Evolutionary conservation across 2,797 vertebrate genomes (phyloP).

Genomic region (Myotis planiceps): DNA sequence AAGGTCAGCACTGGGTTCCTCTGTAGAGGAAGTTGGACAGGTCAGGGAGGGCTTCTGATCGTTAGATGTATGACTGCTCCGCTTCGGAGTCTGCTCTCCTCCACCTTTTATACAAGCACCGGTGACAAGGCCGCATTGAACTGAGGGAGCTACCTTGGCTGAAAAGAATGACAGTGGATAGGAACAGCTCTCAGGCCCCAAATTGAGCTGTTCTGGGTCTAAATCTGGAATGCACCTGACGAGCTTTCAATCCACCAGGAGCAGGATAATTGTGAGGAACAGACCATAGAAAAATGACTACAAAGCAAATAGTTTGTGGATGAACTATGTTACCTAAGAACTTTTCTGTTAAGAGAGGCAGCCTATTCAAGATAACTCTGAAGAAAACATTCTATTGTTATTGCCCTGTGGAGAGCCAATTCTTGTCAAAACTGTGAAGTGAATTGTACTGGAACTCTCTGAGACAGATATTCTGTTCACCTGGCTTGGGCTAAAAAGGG

Average conservation of each 20-base stretch:
- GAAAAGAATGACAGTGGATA: background rate
- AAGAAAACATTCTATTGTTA: background rate
- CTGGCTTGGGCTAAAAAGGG: background rate
- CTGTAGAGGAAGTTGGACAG: background rate
- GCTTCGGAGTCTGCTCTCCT: background rate
- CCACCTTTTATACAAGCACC: background rate
- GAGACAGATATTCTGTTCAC: background rate
- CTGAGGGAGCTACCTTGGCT: background rate
- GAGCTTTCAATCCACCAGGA: background rate
- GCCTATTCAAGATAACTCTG: background rate
- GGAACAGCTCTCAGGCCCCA: background rate
- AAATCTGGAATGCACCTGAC: background rate
- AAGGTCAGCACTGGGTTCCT: background rate
- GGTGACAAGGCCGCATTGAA: background rate
- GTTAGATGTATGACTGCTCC: background rate
- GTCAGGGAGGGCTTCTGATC: background rate
- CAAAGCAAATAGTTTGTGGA: background rate
- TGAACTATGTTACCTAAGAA: background rate
- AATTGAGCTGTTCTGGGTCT: background rate
- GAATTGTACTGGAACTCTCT: background rate
- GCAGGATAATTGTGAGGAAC: background rate
- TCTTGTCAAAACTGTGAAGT: slow-evolving; percentile 22
- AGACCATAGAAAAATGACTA: background rate
- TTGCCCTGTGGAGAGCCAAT: background rate
- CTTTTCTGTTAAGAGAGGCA: background rate